These are phyloP conservation scores for Syngnathus acus DNA, from an alignment of 2,797 vertebrate genomes.

Conservation along the genomic window DNA sequence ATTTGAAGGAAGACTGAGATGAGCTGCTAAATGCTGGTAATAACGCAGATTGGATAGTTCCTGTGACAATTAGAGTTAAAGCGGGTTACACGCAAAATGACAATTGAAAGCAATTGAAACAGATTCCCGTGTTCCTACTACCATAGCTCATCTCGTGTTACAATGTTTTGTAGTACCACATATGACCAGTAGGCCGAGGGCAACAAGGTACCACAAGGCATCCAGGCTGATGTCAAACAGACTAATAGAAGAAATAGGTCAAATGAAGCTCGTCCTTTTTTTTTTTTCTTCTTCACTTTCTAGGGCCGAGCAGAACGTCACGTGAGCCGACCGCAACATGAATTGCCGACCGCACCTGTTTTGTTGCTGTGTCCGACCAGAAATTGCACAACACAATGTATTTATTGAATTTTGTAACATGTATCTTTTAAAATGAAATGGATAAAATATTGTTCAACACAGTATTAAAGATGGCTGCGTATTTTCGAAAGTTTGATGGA, in stretches of 20 bases:
- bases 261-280: background rate
- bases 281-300: background rate
- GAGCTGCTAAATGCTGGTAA: constrained; percentile 26
- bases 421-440: background rate
- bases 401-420: constrained; percentile 3
- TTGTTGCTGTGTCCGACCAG: background rate
- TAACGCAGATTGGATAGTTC: constrained; percentile 25
- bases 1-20: constrained; percentile 76
- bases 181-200: no score
- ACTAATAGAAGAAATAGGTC: no score
- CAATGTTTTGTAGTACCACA: no score
- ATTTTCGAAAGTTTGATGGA: background rate
- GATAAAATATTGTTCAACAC: background rate
- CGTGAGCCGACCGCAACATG: background rate
- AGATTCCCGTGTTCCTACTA: no score
- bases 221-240: no score
- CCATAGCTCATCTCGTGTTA: no score
- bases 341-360: no score
- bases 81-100: background rate
- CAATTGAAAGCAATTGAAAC: no score
- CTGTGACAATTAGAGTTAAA: background rate
- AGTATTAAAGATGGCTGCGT: background rate
- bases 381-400: background rate
- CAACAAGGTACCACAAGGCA: no score
- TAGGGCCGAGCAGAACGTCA: background rate